Evolutionary conservation across 2,113 vertebrate species (phyloP).

Genomic region (Myiagra hebetior): DNA sequence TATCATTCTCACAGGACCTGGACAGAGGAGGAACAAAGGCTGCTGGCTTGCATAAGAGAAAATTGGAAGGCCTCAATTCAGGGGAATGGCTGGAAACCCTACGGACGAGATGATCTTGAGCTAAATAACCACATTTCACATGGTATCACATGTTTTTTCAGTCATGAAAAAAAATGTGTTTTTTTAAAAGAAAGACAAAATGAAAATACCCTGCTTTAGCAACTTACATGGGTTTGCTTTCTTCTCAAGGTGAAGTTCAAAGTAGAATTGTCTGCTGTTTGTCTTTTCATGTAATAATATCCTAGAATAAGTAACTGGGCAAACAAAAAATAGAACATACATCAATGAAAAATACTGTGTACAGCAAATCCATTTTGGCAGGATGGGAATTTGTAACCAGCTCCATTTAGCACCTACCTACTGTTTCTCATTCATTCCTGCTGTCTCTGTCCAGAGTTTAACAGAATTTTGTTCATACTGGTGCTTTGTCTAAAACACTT

Average conservation of each 20-base stretch:
- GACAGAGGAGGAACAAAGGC: background rate
- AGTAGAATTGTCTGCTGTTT: background rate
- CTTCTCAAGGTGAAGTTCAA: background rate
- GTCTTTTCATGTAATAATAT: background rate
- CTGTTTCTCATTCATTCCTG: conserved; percentile 9
- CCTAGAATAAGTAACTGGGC: background rate
- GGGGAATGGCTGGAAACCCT: background rate
- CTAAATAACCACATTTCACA: background rate
- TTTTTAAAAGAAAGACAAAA: background rate
- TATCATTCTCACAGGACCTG: background rate
- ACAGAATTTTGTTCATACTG: background rate
- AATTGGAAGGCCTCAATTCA: background rate
- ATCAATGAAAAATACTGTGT: background rate
- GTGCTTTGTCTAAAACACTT: conserved; percentile 18
- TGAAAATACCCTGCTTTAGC: background rate
- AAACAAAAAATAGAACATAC: background rate
- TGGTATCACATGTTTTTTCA: background rate
- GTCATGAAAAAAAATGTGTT: background rate
- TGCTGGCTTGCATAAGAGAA: background rate
- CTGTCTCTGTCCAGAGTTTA: background rate
- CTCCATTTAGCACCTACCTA: conserved; percentile 26
- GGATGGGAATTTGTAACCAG: background rate
- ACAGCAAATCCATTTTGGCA: background rate
- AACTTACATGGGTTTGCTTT: background rate
- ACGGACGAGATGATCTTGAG: background rate